Evolutionary conservation across 2,797 vertebrate species (phyloP).

Genomic region (Hafferia zeledoni): DNA sequence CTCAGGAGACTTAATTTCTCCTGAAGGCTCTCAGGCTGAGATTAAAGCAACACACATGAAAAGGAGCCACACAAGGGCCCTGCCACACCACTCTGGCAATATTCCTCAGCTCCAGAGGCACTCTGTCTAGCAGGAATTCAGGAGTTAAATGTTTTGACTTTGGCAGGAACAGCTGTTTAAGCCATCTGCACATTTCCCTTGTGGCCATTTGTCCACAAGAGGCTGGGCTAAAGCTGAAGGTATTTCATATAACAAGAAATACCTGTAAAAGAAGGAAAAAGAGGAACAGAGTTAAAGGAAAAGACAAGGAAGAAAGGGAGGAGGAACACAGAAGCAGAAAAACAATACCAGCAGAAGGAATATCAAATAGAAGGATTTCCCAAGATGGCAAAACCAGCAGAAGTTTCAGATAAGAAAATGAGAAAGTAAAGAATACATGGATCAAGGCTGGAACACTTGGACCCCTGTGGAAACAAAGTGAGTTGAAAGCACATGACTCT

Average conservation of each 20-base stretch:
- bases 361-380: neutral
- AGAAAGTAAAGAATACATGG: neutral
- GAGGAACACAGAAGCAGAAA: neutral
- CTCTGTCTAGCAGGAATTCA: neutral
- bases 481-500: neutral
- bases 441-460: neutral
- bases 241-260: neutral
- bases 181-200: neutral
- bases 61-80: neutral
- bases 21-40: neutral
- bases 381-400: neutral
- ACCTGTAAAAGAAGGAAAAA: neutral
- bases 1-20: neutral
- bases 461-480: accelerated
- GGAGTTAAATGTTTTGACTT: neutral
- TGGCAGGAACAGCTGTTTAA: neutral
- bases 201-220: neutral
- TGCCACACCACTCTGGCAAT: neutral
- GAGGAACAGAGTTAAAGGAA: neutral
- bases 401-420: neutral
- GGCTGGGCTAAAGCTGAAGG: neutral
- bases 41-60: neutral
- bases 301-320: neutral
- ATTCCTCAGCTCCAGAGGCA: neutral
- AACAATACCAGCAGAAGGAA: neutral